These are phyloP conservation scores for Sebastes diploproa DNA, from an alignment of 2,797 vertebrate genomes.

Conservation along the genomic window DNA sequence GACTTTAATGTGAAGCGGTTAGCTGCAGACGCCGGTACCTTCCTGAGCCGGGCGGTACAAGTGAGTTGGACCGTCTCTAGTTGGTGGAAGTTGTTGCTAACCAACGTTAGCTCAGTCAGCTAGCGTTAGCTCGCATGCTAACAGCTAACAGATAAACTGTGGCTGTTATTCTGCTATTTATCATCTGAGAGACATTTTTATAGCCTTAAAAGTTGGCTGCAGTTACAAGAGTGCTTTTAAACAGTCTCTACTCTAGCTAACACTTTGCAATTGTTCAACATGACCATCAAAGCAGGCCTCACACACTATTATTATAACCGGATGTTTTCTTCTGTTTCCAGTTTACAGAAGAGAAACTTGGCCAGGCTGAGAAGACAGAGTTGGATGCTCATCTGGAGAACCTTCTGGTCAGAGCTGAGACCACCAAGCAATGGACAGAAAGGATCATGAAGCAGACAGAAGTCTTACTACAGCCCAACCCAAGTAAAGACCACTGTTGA, in stretches of 20 bases:
- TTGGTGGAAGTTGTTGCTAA: constrained; percentile 42
- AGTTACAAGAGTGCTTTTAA: background rate
- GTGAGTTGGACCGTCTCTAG: constrained; percentile 70
- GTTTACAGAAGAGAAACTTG: constrained; percentile 99
- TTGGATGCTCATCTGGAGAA: constrained; percentile 97
- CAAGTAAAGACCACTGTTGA: constrained; percentile 85
- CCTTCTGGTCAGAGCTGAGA: constrained; percentile 93
- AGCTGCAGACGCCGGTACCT: constrained; percentile 94
- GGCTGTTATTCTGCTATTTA: background rate
- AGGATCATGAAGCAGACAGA: constrained; percentile 98
- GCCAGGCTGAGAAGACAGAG: constrained; percentile 98
- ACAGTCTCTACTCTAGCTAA: background rate
- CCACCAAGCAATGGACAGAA: constrained; percentile 96
- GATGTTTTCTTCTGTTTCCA: constrained; percentile 44
- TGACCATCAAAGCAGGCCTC: constrained; percentile 42
- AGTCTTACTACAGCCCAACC: constrained; percentile 95
- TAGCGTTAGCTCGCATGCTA: constrained; percentile 49
- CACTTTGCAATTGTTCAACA: background rate
- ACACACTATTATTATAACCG: background rate
- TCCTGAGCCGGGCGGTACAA: constrained; percentile 94
- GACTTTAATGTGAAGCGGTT: constrained; percentile 96
- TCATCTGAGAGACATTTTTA: background rate
- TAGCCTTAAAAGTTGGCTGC: background rate
- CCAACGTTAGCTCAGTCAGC: background rate
- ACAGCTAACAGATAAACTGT: background rate